Evolutionary conservation across 2,113 vertebrate species (phyloP).

Genomic region (Limnothrissa miodon): DNA sequence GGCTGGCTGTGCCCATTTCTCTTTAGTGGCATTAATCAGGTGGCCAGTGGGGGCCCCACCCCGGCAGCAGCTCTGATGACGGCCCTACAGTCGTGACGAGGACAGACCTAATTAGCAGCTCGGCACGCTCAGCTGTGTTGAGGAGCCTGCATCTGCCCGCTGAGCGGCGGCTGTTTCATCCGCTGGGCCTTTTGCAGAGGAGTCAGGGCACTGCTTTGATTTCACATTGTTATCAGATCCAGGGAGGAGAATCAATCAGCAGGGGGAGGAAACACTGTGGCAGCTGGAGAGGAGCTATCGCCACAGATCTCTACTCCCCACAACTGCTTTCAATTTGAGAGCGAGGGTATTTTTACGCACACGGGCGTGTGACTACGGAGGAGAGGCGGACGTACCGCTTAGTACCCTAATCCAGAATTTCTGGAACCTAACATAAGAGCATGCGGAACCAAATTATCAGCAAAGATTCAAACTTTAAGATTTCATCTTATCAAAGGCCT

Average conservation of each 20-base stretch:
- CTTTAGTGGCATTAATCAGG: slow-evolving; percentile 7
- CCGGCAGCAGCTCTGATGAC: background rate
- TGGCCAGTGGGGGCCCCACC: background rate
- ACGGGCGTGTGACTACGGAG: background rate
- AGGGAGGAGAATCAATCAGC: slow-evolving; percentile 45
- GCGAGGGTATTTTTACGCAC: background rate
- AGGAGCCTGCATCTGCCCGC: background rate
- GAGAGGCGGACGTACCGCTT: background rate
- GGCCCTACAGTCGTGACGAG: slow-evolving; percentile 57
- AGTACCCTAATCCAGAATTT: background rate
- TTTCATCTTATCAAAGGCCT: background rate
- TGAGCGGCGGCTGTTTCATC: slow-evolving; percentile 54
- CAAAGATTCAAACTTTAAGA: background rate
- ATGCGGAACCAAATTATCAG: background rate
- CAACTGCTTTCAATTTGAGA: background rate
- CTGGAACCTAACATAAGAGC: background rate
- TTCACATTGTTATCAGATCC: slow-evolving; percentile 59
- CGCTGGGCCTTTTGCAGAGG: slow-evolving; percentile 30
- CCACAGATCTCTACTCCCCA: background rate
- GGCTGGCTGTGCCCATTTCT: background rate
- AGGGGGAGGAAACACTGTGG: slow-evolving; percentile 9
- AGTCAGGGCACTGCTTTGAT: slow-evolving; percentile 56
- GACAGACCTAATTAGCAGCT: slow-evolving; percentile 69
- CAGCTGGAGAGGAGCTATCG: background rate
- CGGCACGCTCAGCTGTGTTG: slow-evolving; percentile 23